Conservation (phyloP, 2,888 invertebrate genomes). For the Cepaea hortensis region DNA sequence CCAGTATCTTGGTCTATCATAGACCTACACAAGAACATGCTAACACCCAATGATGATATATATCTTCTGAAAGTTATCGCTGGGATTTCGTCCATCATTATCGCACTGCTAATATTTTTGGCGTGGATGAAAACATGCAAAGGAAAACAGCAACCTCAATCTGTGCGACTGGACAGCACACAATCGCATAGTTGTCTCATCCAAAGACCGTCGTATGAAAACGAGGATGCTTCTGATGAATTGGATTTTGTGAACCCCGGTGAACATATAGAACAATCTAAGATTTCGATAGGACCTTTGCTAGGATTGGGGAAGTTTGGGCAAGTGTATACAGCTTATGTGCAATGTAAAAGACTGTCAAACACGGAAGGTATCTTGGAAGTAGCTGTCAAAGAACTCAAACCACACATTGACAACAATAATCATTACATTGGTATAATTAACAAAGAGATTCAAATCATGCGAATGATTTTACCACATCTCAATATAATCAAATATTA, state of each 20-base stretch:
- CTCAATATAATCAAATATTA: constrained; percentile 12
- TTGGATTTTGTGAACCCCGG: neutral
- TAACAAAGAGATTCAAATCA: constrained; percentile 3
- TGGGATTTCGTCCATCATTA: neutral
- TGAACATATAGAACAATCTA: neutral
- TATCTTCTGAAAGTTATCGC: neutral
- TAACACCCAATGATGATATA: neutral
- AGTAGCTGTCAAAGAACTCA: constrained; percentile 5
- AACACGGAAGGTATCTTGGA: neutral
- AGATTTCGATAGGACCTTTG: constrained; percentile 1
- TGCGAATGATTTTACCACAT: constrained; percentile 15
- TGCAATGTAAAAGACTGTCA: neutral
- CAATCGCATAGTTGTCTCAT: neutral
- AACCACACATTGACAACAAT: neutral
- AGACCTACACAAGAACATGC: too few species aligned
- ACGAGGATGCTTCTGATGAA: neutral
- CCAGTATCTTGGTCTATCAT: neutral
- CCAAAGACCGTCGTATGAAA: neutral
- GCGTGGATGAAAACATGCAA: neutral
- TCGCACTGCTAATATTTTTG: neutral
- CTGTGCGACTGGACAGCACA: neutral
- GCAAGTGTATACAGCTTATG: neutral
- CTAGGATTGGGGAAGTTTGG: constrained; percentile 2
- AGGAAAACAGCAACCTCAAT: neutral
- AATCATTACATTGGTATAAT: neutral